Percentiles rank a stretch among this genome's conserved stretches.
These are phyloP conservation scores for Centropus bengalensis DNA, from an alignment of 2,113 vertebrate genomes.

Conservation along the genomic window DNA sequence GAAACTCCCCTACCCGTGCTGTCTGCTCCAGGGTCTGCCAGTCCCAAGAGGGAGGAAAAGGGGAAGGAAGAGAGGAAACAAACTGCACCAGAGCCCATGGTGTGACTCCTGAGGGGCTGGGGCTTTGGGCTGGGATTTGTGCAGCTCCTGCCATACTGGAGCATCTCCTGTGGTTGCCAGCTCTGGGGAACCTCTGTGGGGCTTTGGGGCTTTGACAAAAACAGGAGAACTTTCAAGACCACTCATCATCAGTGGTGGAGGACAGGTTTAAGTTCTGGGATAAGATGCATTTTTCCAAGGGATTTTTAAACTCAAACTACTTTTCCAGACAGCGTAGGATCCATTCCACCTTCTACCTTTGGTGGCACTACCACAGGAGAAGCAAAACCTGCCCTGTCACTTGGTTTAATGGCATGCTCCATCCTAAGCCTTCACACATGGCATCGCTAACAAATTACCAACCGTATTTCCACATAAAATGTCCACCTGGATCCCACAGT, in stretches of 20 bases:
- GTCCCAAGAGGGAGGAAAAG: neutral
- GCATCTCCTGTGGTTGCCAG: neutral
- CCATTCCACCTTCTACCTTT: neutral
- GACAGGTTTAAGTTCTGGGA: neutral
- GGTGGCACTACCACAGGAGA: neutral
- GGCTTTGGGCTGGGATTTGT: neutral
- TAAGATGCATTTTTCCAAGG: neutral
- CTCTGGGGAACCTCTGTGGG: neutral
- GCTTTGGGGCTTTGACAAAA: neutral
- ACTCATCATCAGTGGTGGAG: neutral
- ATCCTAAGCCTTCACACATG: neutral
- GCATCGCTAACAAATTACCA: neutral
- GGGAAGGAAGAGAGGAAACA: neutral
- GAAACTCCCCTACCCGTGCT: fast-evolving
- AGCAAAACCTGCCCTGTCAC: neutral
- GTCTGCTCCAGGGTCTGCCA: fast-evolving
- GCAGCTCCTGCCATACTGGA: neutral
- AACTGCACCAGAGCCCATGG: fast-evolving
- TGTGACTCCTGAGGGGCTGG: neutral
- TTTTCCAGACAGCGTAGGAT: neutral
- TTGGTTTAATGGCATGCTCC: neutral
- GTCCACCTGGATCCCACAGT: neutral
- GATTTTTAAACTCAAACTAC: neutral
- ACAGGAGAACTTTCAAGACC: neutral
- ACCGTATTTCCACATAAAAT: neutral